phyloP scores from a whole-genome alignment of 1,140 invertebrate genomes.

The Lepidostoma basale region DNA sequence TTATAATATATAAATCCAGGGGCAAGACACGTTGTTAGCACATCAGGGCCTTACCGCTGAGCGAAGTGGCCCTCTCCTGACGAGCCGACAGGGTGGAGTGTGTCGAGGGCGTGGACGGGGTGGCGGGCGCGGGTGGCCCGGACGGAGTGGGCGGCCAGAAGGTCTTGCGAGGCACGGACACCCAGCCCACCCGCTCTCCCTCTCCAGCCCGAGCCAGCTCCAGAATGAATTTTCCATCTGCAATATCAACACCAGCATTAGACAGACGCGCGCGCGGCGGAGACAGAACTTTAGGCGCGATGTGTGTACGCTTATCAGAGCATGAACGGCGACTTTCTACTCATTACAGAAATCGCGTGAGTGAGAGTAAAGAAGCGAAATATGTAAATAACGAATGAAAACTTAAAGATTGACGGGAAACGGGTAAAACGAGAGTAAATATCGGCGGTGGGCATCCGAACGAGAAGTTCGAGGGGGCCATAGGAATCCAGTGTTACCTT shows the following conservation, averaged over 20 bases:
- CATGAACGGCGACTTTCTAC: constrained; percentile 59
- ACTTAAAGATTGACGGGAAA: neutral
- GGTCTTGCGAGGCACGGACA: constrained; percentile 83
- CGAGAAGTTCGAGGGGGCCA: neutral
- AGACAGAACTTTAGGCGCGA: neutral
- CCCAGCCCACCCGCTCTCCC: constrained; percentile 81
- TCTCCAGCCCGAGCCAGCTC: constrained; percentile 82
- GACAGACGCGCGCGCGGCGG: neutral
- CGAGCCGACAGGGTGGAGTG: constrained; percentile 45
- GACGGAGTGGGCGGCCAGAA: constrained; percentile 78
- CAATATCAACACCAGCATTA: constrained; percentile 36
- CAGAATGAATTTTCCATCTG: constrained; percentile 87
- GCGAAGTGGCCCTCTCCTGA: constrained; percentile 52
- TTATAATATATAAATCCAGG: too few relatives aligned
- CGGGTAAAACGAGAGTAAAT: neutral
- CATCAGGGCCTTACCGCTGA: constrained; percentile 61
- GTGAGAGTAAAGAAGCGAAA: constrained; percentile 14
- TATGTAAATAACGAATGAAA: constrained; percentile 18
- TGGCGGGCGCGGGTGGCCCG: constrained; percentile 67
- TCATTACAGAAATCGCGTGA: constrained; percentile 26
- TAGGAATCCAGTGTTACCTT: constrained; percentile 53
- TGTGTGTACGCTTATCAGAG: constrained; percentile 58
- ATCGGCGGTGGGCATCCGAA: neutral
- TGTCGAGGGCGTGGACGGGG: constrained; percentile 51
- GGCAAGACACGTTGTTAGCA: too few relatives aligned